These are phyloP conservation scores for Criorhina ranunculi DNA, from an alignment of 2,888 invertebrate genomes.

Conservation along the genomic window DNA sequence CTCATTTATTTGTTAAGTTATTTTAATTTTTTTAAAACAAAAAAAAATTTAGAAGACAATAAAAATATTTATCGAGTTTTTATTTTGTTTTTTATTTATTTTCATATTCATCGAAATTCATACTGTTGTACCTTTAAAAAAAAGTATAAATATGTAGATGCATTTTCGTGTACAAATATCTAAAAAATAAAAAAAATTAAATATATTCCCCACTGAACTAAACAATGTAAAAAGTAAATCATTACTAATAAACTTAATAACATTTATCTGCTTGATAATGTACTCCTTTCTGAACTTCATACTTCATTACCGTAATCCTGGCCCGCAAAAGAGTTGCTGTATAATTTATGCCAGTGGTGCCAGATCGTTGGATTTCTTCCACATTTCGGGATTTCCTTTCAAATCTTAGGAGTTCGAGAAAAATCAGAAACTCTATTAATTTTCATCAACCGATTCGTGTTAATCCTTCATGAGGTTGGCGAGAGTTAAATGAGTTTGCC, in stretches of 20 bases:
- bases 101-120: slow-evolving; percentile 18
- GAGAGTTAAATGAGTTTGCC: too few relatives aligned
- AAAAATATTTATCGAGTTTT: slow-evolving; percentile 35
- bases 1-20: slow-evolving; percentile 70
- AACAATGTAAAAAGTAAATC: slow-evolving; percentile 42
- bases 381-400: too few relatives aligned
- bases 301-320: too few relatives aligned
- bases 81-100: neutral
- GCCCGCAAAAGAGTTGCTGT: too few relatives aligned
- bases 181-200: slow-evolving; percentile 3
- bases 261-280: neutral
- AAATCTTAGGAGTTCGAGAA: too few relatives aligned
- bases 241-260: slow-evolving; percentile 35
- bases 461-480: too few relatives aligned
- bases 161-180: slow-evolving; percentile 58
- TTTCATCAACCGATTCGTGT: too few relatives aligned
- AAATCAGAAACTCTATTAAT: too few relatives aligned
- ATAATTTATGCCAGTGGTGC: too few relatives aligned
- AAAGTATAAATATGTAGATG: slow-evolving; percentile 23
- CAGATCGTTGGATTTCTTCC: too few relatives aligned
- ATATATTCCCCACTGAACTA: slow-evolving; percentile 18
- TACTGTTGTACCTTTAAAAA: slow-evolving; percentile 66
- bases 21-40: slow-evolving; percentile 45
- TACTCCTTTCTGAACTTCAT: neutral
- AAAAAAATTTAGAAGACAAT: slow-evolving; percentile 65